Conservation (phyloP, 2,113 vertebrate genomes). For the Serinus canaria region DNA sequence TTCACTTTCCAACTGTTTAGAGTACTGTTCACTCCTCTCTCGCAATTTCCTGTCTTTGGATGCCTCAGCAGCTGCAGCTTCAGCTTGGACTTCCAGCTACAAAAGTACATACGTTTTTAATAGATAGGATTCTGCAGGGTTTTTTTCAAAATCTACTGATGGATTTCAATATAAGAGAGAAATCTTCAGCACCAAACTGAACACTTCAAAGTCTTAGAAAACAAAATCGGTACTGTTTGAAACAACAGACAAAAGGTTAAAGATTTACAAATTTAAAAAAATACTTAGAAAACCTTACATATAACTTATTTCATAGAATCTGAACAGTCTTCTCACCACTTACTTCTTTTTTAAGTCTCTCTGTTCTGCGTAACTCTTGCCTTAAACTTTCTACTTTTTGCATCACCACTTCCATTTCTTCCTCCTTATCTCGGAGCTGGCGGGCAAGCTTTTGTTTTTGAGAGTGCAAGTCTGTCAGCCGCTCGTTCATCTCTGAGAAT, state of each 20-base stretch:
- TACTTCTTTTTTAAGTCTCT: conserved; percentile 96
- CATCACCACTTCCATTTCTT: conserved; percentile 90
- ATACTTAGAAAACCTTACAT: conserved; percentile 42
- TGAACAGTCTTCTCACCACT: conserved; percentile 71
- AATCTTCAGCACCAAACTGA: conserved; percentile 8
- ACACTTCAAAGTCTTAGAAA: conserved; percentile 33
- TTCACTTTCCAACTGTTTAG: conserved; percentile 93
- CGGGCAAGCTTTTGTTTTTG: conserved; percentile 93
- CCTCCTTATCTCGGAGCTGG: conserved; percentile 96
- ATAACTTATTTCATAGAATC: conserved; percentile 30
- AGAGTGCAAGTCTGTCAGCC: conserved; percentile 90
- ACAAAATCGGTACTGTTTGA: not conserved
- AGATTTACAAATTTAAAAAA: not conserved
- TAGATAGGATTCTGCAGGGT: not conserved
- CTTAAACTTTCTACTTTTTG: conserved; percentile 92
- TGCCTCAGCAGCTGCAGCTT: conserved; percentile 86
- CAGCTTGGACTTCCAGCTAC: conserved; percentile 89
- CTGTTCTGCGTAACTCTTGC: conserved; percentile 93
- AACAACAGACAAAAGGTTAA: conserved; percentile 18
- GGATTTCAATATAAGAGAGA: not conserved
- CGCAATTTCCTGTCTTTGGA: conserved; percentile 94
- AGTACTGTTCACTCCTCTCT: conserved; percentile 92
- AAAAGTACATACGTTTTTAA: conserved; percentile 62
- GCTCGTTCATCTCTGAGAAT: conserved; percentile 95
- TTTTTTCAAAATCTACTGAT: not conserved